Evolutionary conservation across 2,888 invertebrate species (phyloP), one percentile per base, ranked within the genome.

Genomic region (Trissoscelio sp.): DNA sequence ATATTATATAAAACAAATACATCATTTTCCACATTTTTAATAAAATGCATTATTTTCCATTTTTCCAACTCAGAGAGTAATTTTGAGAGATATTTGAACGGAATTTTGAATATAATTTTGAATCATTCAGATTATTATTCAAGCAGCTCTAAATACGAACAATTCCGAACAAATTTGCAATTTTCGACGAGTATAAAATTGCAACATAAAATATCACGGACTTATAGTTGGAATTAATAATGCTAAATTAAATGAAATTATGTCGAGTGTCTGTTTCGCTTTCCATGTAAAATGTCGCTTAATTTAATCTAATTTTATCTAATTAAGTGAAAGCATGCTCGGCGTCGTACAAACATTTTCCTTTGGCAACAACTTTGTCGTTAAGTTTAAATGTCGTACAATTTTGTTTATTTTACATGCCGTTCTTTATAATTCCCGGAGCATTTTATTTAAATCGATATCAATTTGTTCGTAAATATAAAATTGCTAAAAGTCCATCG

Each of bases 271-370:
- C 39, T 34, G 69, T 69, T 62, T 46, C 77, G 37, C 62, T 62
- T 64, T 16, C n/a, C 64, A 48, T 78, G 70, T 64, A 78, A 78
- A 70, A 70, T 70, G 69, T 78, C 70, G 57, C 64, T 78, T 70
- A 78, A 64, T 78, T 78, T 60, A 78, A 78, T 78, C 46, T 70
- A 78, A 70, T 78, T 78, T 64, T 57, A 55, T 55, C 55, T 78
- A 69, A 78, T 78, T 70, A 78, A 69, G 55, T 55, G 62, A 44
- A 51, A 51, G 67, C 60, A 31, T 51, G 48, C 75, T 31, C 34
- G 16, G 22, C 24, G 16, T 2, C 34, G 9, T 11, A 12, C 37
- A 69, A 77, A 67, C 44, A 77, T 60, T 44, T 62, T 39, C 67
- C 12, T 18, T 37, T 24, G 11, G 34, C 44, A 69, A 62, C 51